These are phyloP conservation scores for Gryon sp. DNA, from an alignment of 1,140 invertebrate species.

Conservation along the genomic window DNA sequence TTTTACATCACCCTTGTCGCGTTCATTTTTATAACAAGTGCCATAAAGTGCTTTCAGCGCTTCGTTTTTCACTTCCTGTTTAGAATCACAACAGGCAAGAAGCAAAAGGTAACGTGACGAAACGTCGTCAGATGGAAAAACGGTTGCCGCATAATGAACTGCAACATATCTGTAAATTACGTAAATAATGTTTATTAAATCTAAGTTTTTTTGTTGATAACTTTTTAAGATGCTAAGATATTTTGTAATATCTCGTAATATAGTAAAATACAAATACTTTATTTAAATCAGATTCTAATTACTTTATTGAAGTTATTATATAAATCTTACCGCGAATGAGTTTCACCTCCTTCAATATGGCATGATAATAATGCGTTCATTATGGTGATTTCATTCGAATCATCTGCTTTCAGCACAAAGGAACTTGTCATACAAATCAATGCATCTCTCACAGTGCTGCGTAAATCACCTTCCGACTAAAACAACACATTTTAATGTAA, in stretches of 20 bases:
- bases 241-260: too few relatives aligned
- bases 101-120: constrained; percentile 91
- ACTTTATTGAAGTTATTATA: too few relatives aligned
- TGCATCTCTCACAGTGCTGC: constrained; percentile 81
- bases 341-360: constrained; percentile 73
- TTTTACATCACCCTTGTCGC: constrained; percentile 67
- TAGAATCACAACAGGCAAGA: constrained; percentile 90
- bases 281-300: too few relatives aligned
- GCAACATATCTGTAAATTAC: constrained; percentile 84
- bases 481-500: constrained; percentile 24
- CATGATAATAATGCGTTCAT: constrained; percentile 81
- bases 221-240: too few relatives aligned
- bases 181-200: too few relatives aligned
- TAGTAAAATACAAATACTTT: too few relatives aligned
- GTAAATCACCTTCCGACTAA: constrained; percentile 80
- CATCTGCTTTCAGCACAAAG: constrained; percentile 75
- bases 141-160: constrained; percentile 88
- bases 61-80: constrained; percentile 88
- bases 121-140: constrained; percentile 90
- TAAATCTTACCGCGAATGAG: constrained; percentile 68
- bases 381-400: constrained; percentile 72
- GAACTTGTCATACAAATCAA: constrained; percentile 81
- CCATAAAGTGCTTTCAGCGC: constrained; percentile 86
- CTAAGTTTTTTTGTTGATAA: too few relatives aligned
- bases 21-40: constrained; percentile 78